Conservation (phyloP, 2,113 vertebrate genomes). For the Leiothrix lutea region DNA sequence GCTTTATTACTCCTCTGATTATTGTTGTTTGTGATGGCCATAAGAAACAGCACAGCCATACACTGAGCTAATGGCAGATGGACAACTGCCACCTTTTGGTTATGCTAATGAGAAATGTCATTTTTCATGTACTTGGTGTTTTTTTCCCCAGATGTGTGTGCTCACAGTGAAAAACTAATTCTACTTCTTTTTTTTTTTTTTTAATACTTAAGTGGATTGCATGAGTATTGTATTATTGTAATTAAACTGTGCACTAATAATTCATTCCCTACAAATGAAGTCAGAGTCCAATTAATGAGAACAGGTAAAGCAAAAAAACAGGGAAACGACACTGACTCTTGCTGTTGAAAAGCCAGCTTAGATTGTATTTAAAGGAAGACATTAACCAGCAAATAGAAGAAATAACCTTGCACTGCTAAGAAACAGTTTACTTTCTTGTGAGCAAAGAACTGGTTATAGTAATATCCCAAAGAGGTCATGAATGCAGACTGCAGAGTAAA, state of each 20-base stretch:
- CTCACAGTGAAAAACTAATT: slow-evolving; percentile 7
- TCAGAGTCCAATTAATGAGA: not conserved
- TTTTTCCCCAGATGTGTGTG: slow-evolving; percentile 38
- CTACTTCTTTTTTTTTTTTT: not conserved
- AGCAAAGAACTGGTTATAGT: not conserved
- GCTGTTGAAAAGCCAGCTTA: not conserved
- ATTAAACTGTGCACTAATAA: slow-evolving; percentile 33
- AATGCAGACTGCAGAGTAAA: not conserved
- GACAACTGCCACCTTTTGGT: slow-evolving; percentile 52
- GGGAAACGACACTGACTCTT: not conserved
- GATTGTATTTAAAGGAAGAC: not conserved
- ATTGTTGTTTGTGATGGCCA: slow-evolving; percentile 31
- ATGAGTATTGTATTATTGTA: slow-evolving; percentile 6
- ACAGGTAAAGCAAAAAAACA: slow-evolving; percentile 22
- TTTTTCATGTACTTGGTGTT: not conserved
- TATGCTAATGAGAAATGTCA: slow-evolving; percentile 58
- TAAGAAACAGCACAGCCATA: slow-evolving; percentile 47
- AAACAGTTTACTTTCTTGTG: not conserved
- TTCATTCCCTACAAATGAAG: slow-evolving; percentile 11
- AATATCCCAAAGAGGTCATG: not conserved
- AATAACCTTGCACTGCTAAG: not conserved
- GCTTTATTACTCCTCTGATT: slow-evolving; percentile 27
- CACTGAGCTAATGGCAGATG: slow-evolving; percentile 50
- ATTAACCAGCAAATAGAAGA: not conserved
- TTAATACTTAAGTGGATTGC: slow-evolving; percentile 8